Evolutionary conservation across 2,113 vertebrate species (phyloP).

Genomic region (Neoarius graeffei): DNA sequence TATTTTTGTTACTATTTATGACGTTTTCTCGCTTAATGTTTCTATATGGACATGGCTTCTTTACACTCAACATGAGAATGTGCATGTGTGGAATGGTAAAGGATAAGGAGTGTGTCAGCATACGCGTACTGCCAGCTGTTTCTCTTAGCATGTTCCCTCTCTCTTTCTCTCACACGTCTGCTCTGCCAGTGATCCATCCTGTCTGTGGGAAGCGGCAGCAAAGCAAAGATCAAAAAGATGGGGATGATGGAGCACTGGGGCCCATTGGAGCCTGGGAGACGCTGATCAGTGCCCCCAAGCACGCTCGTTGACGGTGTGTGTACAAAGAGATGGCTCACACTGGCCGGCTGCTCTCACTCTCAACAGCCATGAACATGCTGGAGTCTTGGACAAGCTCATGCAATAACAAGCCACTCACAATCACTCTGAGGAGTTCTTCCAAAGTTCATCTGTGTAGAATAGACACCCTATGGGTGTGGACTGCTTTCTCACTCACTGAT

Average conservation of each 20-base stretch:
- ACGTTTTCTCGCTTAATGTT: constrained; percentile 9
- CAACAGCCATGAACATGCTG: constrained; percentile 79
- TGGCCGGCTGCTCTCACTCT: constrained; percentile 88
- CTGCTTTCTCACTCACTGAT: constrained; percentile 10
- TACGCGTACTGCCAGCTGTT: constrained; percentile 71
- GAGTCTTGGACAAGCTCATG: constrained; percentile 79
- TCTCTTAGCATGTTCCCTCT: constrained; percentile 63
- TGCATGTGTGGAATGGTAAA: constrained; percentile 60
- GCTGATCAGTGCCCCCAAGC: constrained; percentile 81
- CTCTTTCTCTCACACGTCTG: constrained; percentile 60
- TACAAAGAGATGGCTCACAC: constrained; percentile 68
- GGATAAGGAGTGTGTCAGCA: constrained; percentile 67
- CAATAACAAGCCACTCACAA: constrained; percentile 89
- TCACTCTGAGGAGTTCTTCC: constrained; percentile 77
- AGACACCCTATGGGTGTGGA: constrained; percentile 12
- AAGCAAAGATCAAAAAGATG: constrained; percentile 88
- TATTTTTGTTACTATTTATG: constrained; percentile 6
- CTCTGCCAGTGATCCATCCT: constrained; percentile 80
- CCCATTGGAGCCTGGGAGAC: constrained; percentile 58
- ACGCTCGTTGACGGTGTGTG: constrained; percentile 86
- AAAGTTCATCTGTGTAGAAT: constrained; percentile 41
- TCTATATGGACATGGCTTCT: constrained; percentile 20
- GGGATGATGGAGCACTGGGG: constrained; percentile 66
- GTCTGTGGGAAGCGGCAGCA: constrained; percentile 81
- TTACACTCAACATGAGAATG: constrained; percentile 43